Percentiles rank a stretch among this genome's conserved stretches.
Evolutionary conservation across 2,888 invertebrate genomes (phyloP).

Genomic region (Ectemnius lituratus): DNA sequence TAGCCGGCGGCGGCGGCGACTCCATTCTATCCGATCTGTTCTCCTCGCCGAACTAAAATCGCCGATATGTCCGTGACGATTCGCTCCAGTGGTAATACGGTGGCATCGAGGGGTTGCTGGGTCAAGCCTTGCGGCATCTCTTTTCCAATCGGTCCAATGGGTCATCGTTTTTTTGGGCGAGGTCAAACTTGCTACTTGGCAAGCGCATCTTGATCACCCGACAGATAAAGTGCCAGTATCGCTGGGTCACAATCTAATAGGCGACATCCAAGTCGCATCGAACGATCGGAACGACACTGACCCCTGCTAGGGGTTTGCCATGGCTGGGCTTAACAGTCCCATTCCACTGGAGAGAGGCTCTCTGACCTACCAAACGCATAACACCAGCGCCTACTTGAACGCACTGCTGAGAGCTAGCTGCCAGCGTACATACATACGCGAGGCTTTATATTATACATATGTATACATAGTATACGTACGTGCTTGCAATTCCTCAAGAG

Average conservation of each 20-base stretch:
- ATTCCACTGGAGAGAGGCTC: constrained; percentile 23
- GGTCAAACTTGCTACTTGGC: constrained; percentile 59
- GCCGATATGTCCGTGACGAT: constrained; percentile 20
- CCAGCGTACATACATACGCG: neutral
- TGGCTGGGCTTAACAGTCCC: constrained; percentile 47
- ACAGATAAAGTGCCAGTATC: constrained; percentile 52
- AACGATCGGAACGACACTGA: constrained; percentile 28
- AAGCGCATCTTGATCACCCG: constrained; percentile 63
- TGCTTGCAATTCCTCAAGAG: constrained; percentile 27
- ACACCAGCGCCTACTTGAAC: too few relatives aligned
- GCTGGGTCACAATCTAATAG: constrained; percentile 37
- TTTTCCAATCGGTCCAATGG: neutral
- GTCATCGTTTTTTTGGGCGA: constrained; percentile 9
- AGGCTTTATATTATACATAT: constrained; percentile 14
- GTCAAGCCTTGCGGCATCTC: constrained; percentile 16
- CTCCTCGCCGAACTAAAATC: constrained; percentile 23
- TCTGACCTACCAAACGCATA: too few relatives aligned
- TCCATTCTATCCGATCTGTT: constrained; percentile 33
- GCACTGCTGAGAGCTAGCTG: too few relatives aligned
- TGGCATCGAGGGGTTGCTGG: constrained; percentile 22
- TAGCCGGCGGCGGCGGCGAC: constrained; percentile 42
- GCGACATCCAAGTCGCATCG: constrained; percentile 25
- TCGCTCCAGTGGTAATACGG: constrained; percentile 8
- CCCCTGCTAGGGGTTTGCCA: constrained; percentile 27
- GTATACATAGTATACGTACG: neutral